A percentile compares a stretch with the other conserved stretches of the same genome.
phyloP scores from a whole-genome alignment of 2,797 vertebrate genomes.

The Sebastes matsubarae region DNA sequence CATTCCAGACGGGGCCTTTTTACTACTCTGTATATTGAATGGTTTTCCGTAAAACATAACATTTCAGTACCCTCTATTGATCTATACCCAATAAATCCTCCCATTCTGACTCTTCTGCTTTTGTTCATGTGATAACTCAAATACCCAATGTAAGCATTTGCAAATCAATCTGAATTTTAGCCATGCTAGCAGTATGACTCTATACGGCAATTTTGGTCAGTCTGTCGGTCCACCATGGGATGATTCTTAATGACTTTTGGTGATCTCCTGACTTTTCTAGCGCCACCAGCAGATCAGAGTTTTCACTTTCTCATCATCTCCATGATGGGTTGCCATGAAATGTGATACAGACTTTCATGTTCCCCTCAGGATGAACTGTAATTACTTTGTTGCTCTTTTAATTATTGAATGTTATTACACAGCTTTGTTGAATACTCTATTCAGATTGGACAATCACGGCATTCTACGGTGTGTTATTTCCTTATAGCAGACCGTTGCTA shows the following conservation, averaged over 20 bases:
- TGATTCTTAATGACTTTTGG: neutral
- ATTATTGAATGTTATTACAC: neutral
- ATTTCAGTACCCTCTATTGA: neutral
- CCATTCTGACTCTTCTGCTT: neutral
- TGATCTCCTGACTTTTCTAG: neutral
- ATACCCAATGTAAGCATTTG: neutral
- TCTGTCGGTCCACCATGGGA: neutral
- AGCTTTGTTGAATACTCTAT: too few species aligned
- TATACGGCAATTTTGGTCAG: too few species aligned
- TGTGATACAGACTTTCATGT: neutral
- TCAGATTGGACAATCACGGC: too few species aligned
- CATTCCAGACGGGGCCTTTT: neutral
- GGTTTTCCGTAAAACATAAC: constrained; percentile 9
- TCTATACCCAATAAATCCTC: neutral
- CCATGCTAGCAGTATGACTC: neutral
- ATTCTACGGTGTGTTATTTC: too few species aligned
- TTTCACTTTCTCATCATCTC: neutral
- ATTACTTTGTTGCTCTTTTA: neutral
- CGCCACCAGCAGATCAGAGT: neutral
- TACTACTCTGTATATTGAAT: neutral
- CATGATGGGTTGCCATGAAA: neutral
- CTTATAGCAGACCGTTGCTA: too few species aligned
- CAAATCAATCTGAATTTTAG: neutral
- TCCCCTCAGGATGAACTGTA: neutral
- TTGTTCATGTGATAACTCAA: neutral